phyloP scores from a whole-genome alignment of 2,113 vertebrate genomes.

The Bambusicola thoracicus region DNA sequence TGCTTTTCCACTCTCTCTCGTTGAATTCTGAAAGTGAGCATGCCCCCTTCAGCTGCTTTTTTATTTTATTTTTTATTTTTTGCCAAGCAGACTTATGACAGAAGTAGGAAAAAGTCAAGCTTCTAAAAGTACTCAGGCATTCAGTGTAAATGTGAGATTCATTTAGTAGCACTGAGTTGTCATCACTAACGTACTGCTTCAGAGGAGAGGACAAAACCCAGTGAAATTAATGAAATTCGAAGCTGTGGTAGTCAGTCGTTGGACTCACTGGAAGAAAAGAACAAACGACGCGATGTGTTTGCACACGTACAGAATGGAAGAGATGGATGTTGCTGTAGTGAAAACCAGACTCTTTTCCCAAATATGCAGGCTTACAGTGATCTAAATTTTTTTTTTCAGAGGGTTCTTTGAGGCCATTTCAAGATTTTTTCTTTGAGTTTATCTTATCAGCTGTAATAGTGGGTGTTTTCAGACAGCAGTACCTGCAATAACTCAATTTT shows the following conservation, averaged over 20 bases:
- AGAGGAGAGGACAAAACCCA: not conserved
- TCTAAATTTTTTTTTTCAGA: not conserved
- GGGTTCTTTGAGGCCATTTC: not conserved
- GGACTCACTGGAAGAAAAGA: not conserved
- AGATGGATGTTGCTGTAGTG: not conserved
- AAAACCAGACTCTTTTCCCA: not conserved
- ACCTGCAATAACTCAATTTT: not conserved
- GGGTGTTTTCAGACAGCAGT: not conserved
- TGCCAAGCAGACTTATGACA: not conserved
- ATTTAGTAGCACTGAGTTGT: not conserved
- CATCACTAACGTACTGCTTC: not conserved
- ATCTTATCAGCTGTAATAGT: not conserved
- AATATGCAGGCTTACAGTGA: not conserved
- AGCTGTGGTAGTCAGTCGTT: not conserved
- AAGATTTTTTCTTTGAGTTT: not conserved
- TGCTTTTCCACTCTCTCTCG: conserved; percentile 34
- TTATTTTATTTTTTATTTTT: not conserved
- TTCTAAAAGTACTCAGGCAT: not conserved
- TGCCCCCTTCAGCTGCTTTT: not conserved
- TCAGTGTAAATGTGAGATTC: conserved; percentile 10
- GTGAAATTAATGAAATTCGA: not conserved
- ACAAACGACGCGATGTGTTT: not conserved
- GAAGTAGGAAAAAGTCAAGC: not conserved
- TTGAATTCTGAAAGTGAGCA: conserved; percentile 40
- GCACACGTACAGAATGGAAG: not conserved